Conservation (phyloP, 2,888 invertebrate species). For the Nebria brevicollis region DNA sequence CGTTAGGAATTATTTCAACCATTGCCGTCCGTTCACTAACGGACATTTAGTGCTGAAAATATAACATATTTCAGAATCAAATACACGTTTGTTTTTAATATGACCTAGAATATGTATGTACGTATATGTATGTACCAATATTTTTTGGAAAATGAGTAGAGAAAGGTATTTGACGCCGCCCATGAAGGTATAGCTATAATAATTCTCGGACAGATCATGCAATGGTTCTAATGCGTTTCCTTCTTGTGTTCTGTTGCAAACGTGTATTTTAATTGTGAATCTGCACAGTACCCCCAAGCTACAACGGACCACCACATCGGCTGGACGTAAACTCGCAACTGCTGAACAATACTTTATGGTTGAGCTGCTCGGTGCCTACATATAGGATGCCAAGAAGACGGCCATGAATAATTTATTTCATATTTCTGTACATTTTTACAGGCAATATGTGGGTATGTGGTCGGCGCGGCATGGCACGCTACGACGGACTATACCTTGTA, state of each 20-base stretch:
- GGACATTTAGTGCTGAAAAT: too few relatives aligned
- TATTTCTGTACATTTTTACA: slow-evolving; percentile 52
- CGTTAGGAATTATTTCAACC: not conserved
- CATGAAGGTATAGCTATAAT: slow-evolving; percentile 17
- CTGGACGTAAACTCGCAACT: not conserved
- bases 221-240: slow-evolving; percentile 48
- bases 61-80: too few relatives aligned
- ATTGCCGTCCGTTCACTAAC: not conserved
- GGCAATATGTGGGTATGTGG: slow-evolving; percentile 23
- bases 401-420: slow-evolving; percentile 54
- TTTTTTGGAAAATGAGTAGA: too few relatives aligned
- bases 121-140: too few relatives aligned
- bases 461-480: not conserved
- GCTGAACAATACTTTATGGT: not conserved
- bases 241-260: slow-evolving; percentile 49
- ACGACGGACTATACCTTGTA: too few relatives aligned
- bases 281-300: slow-evolving; percentile 49
- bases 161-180: slow-evolving; percentile 18
- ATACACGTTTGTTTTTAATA: too few relatives aligned
- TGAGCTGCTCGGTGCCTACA: slow-evolving; percentile 14
- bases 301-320: slow-evolving; percentile 47
- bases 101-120: too few relatives aligned
- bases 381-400: slow-evolving; percentile 46
- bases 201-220: slow-evolving; percentile 39
- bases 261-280: slow-evolving; percentile 54